Evolutionary conservation across 1,140 invertebrate genomes (phyloP), one percentile per base, ranked within the genome.

Genomic region (Stenopsyche tienmushanensis): DNA sequence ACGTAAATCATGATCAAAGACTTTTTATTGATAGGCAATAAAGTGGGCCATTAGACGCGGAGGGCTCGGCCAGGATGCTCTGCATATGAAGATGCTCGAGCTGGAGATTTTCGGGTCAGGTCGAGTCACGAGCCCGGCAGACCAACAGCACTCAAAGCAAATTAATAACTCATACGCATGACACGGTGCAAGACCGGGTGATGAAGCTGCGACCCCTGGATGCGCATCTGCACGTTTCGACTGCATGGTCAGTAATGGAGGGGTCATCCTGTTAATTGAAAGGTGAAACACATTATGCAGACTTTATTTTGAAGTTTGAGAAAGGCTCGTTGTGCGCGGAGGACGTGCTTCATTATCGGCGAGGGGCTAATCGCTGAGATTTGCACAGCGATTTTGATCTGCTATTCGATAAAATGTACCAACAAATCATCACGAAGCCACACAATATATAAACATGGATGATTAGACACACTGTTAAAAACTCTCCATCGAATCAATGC

Each of bases 121-220:
- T 18, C 1, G 45, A 59, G 64, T 59, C 54, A 59, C 64, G 17
- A n/a, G 21, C 49, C 24, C 29, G 54, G n/a, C 20, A 25, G 59
- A 10, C 57, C 10, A 44, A 55, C 49, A 44, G 53, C 18, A 20
- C 26, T 64, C 52, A 39, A 18, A 50, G 20, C 39, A 45, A 54
- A 60, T 66, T 60, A 60, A 62, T 66, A 60, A 60, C 21, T 66
- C 45, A 42, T 20, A 39, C 25, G 44, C 64, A 47, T 55, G n/a
- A n/a, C n/a, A 50, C 7, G n/a, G n/a, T n/a, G n/a, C n/a, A n/a
- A n/a, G n/a, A n/a, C n/a, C n/a, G n/a, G n/a, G n/a, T n/a, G n/a
- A n/a, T n/a, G n/a, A n/a, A n/a, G n/a, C n/a, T n/a, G n/a, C n/a
- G n/a, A n/a, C n/a, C 7, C 50, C 21, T 54, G 47, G 23, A 20